phyloP scores from a whole-genome alignment of 2,113 vertebrate genomes.

The Genyomyrus donnyi region DNA sequence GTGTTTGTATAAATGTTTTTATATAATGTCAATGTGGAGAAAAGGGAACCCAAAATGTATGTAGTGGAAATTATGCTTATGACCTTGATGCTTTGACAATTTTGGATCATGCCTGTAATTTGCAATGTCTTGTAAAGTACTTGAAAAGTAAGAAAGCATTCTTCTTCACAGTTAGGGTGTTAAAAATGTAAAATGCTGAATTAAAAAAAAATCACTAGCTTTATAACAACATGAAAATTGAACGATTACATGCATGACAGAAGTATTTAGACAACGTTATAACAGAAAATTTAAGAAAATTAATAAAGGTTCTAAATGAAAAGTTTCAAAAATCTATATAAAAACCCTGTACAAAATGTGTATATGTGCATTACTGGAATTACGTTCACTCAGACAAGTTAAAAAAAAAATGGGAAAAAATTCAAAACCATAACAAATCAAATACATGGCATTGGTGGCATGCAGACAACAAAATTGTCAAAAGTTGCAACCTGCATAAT shows the following conservation, averaged over 20 bases:
- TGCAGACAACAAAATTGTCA: slow-evolving; percentile 83
- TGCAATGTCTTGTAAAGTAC: background rate
- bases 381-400: slow-evolving; percentile 57
- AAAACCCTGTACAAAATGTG: slow-evolving; percentile 44
- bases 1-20: background rate
- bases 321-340: slow-evolving; percentile 39
- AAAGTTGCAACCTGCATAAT: slow-evolving; percentile 80
- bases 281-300: background rate
- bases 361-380: slow-evolving; percentile 39
- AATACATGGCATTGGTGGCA: slow-evolving; percentile 64
- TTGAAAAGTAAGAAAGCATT: slow-evolving; percentile 41
- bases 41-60: slow-evolving; percentile 17
- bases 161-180: slow-evolving; percentile 40
- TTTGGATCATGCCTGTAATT: slow-evolving; percentile 68
- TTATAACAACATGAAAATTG: slow-evolving; percentile 20
- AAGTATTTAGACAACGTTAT: background rate
- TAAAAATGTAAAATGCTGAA: background rate
- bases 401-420: slow-evolving; percentile 19
- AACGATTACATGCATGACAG: background rate
- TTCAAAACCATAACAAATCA: slow-evolving; percentile 50
- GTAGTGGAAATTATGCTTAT: slow-evolving; percentile 42
- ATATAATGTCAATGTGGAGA: background rate
- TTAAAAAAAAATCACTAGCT: background rate
- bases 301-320: background rate
- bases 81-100: slow-evolving; percentile 68